Conservation (phyloP, 2,113 vertebrate species). For the Pseudopodoces humilis region DNA sequence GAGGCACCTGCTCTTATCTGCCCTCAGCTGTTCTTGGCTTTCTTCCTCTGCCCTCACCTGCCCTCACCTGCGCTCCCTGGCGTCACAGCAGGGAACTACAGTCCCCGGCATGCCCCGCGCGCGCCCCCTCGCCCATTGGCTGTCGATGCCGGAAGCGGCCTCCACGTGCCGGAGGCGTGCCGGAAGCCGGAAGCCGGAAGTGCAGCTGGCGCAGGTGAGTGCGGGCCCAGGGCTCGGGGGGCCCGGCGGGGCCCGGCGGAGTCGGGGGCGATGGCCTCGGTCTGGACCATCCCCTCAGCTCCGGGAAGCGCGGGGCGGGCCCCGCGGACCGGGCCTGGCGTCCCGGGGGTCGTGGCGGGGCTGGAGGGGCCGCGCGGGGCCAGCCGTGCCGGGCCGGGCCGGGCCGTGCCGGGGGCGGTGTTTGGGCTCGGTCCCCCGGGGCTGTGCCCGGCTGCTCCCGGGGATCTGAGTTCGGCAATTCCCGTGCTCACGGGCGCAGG, state of each 20-base stretch:
- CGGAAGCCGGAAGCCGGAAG: not conserved
- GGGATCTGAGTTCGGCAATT: accelerated
- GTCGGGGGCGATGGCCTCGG: too few species aligned
- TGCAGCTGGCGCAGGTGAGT: not conserved
- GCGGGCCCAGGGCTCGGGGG: not conserved
- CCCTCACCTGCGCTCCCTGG: accelerated
- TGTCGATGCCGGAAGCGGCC: accelerated
- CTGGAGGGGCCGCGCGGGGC: not conserved
- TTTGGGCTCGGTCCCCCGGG: not conserved
- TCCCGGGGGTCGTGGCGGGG: not conserved
- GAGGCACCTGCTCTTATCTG: not conserved
- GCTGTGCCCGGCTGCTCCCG: accelerated
- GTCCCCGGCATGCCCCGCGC: not conserved
- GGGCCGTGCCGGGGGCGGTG: not conserved
- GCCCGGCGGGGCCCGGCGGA: not conserved
- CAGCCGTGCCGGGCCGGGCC: not conserved
- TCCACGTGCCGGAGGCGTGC: accelerated
- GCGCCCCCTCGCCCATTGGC: not conserved
- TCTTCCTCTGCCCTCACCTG: too few species aligned
- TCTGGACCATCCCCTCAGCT: not conserved
- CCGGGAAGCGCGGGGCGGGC: not conserved
- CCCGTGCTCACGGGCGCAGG: accelerated
- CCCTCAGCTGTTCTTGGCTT: accelerated
- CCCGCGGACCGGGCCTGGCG: not conserved
- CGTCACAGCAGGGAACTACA: not conserved